These are phyloP conservation scores for Paratilapia polleni DNA, from an alignment of 2,113 vertebrate species.

Conservation along the genomic window DNA sequence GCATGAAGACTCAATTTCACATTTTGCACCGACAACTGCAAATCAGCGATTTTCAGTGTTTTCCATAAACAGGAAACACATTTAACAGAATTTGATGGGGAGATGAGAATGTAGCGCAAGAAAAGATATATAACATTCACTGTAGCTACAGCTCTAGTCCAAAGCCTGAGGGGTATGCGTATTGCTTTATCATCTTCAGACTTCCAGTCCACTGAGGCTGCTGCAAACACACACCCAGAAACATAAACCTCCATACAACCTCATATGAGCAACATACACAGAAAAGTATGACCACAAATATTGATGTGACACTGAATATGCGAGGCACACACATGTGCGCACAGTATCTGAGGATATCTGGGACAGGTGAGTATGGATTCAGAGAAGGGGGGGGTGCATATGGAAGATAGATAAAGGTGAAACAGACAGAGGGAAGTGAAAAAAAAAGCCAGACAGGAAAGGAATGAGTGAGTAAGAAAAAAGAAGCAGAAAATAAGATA, in stretches of 20 bases:
- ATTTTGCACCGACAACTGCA: background rate
- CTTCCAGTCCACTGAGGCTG: conserved; percentile 40
- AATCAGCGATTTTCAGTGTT: background rate
- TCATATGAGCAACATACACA: background rate
- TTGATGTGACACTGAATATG: background rate
- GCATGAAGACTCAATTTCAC: background rate
- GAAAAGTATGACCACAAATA: background rate
- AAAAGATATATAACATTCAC: conserved; percentile 12
- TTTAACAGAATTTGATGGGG: background rate
- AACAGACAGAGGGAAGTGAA: conserved; percentile 34
- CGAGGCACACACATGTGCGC: background rate
- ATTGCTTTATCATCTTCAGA: conserved; percentile 63
- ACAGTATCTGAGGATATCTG: conserved; percentile 34
- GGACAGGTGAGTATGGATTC: conserved; percentile 54
- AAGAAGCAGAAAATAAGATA: conserved; percentile 34
- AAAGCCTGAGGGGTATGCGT: conserved; percentile 32
- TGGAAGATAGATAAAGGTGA: conserved; percentile 43
- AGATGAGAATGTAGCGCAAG: conserved; percentile 1
- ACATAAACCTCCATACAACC: background rate
- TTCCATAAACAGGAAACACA: background rate
- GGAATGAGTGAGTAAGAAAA: conserved; percentile 14
- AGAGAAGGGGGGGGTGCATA: conserved; percentile 8
- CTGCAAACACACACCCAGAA: conserved; percentile 8
- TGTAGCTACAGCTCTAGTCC: conserved; percentile 13
- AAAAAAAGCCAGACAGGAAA: conserved; percentile 28